Conservation (phyloP, 2,113 vertebrate genomes). For the Gallinago jamesoni region DNA sequence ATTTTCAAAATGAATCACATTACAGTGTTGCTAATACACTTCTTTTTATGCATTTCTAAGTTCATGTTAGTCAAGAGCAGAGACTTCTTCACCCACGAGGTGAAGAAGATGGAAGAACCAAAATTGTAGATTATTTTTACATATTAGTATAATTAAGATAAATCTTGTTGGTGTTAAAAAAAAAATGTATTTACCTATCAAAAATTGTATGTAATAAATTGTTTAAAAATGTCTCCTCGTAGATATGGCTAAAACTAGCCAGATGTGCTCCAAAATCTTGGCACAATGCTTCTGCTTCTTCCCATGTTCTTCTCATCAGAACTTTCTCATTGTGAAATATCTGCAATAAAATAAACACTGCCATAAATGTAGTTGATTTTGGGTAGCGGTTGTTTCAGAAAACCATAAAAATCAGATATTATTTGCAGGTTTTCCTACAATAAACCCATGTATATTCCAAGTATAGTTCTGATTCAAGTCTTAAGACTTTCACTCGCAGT, state of each 20-base stretch:
- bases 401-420: background rate
- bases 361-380: background rate
- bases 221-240: slow-evolving; percentile 90
- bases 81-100: background rate
- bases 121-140: background rate
- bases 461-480: background rate
- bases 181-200: slow-evolving; percentile 79
- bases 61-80: background rate
- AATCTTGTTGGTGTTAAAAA: background rate
- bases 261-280: slow-evolving; percentile 91
- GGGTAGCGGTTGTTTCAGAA: background rate
- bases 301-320: slow-evolving; percentile 90
- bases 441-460: background rate
- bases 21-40: background rate
- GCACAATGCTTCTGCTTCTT: slow-evolving; percentile 90
- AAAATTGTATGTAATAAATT: slow-evolving; percentile 87
- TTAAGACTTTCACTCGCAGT: background rate
- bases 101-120: background rate
- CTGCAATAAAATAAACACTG: slow-evolving; percentile 69
- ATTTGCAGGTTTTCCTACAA: background rate
- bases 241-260: slow-evolving; percentile 88
- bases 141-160: background rate
- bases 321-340: slow-evolving; percentile 94
- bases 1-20: background rate
- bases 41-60: background rate